Evolutionary conservation across 2,113 vertebrate species (phyloP).

Genomic region (Ia io): DNA sequence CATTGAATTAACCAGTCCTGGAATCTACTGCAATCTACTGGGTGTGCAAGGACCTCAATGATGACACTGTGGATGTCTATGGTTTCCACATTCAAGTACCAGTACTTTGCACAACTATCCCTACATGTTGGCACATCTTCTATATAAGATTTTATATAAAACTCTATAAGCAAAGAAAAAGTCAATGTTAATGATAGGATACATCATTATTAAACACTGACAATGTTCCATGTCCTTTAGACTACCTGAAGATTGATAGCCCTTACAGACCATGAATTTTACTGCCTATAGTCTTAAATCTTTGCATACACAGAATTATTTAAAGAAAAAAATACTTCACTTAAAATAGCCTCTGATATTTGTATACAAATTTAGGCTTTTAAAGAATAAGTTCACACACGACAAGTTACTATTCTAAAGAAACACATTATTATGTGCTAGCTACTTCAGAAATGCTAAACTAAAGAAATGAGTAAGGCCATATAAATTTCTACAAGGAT

Average conservation of each 20-base stretch:
- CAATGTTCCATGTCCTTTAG: background rate
- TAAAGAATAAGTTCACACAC: background rate
- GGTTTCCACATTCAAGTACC: background rate
- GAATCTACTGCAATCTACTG: background rate
- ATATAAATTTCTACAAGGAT: background rate
- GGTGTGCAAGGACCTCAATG: background rate
- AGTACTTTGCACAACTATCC: background rate
- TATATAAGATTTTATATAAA: background rate
- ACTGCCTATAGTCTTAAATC: background rate
- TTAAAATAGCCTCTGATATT: slow-evolving; percentile 1
- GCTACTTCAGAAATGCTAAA: background rate
- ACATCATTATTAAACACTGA: background rate
- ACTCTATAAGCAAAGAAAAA: background rate
- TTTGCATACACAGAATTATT: background rate
- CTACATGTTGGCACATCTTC: background rate
- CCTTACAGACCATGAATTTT: background rate
- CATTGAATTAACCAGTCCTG: background rate
- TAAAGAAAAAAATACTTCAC: background rate
- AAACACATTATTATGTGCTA: background rate
- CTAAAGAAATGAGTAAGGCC: background rate
- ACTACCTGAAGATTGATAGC: background rate
- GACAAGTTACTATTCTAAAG: background rate
- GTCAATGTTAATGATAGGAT: background rate
- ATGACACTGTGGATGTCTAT: background rate
- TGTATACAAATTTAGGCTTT: background rate